Evolutionary conservation across 2,113 vertebrate species (phyloP).

Genomic region (Micronycteris hirsuta): DNA sequence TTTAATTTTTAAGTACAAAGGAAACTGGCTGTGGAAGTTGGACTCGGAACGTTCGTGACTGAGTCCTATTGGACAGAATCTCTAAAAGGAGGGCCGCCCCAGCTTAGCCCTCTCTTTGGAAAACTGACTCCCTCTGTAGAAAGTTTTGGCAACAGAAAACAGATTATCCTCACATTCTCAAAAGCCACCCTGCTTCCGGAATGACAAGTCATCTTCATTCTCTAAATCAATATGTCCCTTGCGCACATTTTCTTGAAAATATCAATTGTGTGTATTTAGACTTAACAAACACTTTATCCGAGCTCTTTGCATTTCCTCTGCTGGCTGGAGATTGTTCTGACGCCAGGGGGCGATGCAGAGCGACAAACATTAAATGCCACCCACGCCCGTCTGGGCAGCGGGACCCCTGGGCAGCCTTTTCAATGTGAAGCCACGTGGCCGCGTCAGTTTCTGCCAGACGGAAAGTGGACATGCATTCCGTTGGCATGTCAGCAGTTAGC

Average conservation of each 20-base stretch:
- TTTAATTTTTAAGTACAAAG: conserved; percentile 6
- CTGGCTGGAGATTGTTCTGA: conserved; percentile 73
- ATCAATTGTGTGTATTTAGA: conserved; percentile 75
- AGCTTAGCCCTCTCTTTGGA: conserved; percentile 70
- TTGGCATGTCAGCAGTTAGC: conserved; percentile 52
- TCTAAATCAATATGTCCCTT: conserved; percentile 76
- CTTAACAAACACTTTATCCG: conserved; percentile 78
- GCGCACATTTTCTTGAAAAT: conserved; percentile 75
- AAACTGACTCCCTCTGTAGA: conserved; percentile 71
- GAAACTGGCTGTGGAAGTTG: neutral
- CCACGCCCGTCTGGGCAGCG: conserved; percentile 68
- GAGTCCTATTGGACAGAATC: conserved; percentile 68
- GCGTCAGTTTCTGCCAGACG: conserved; percentile 58
- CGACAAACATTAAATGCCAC: conserved; percentile 75
- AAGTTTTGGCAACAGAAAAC: conserved; percentile 70
- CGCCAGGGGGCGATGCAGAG: conserved; percentile 73
- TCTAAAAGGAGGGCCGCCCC: conserved; percentile 69
- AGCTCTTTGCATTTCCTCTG: conserved; percentile 76
- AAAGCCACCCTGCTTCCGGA: conserved; percentile 75
- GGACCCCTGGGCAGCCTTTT: conserved; percentile 68
- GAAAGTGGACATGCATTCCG: conserved; percentile 64
- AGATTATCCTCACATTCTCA: conserved; percentile 76
- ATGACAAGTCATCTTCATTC: conserved; percentile 75
- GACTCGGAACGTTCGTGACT: neutral
- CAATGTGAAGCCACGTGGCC: conserved; percentile 69